Percentiles rank a stretch among this genome's conserved stretches.
Evolutionary conservation across 2,888 invertebrate species (phyloP).

Genomic region (Ligdia adustata): DNA sequence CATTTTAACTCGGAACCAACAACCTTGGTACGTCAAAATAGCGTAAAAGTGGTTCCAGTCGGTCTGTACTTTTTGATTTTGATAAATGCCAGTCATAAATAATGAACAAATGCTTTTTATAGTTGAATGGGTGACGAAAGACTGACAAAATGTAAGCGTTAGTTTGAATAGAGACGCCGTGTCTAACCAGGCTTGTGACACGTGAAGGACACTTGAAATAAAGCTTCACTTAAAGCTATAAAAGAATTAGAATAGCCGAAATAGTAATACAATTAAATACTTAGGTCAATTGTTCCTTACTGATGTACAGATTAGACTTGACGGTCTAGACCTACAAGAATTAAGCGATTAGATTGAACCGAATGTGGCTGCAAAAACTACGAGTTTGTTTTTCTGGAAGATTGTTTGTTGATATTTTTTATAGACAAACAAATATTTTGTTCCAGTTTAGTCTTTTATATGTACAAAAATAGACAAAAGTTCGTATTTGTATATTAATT

Average conservation of each 20-base stretch:
- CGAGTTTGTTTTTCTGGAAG: too few relatives aligned
- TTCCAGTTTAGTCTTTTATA: too few relatives aligned
- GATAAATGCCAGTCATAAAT: slow-evolving; percentile 37
- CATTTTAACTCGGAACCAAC: slow-evolving; percentile 36
- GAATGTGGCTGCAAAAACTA: too few relatives aligned
- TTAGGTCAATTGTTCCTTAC: too few relatives aligned
- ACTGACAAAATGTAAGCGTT: slow-evolving; percentile 28
- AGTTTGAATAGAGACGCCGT: slow-evolving; percentile 31
- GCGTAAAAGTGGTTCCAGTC: slow-evolving; percentile 27
- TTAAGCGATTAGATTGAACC: background rate
- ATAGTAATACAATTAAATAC: background rate
- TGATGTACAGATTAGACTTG: background rate
- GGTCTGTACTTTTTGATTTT: slow-evolving; percentile 30
- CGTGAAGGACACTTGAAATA: slow-evolving; percentile 27
- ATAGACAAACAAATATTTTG: too few relatives aligned
- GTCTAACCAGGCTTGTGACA: slow-evolving; percentile 28
- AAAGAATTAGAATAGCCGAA: slow-evolving; percentile 7
- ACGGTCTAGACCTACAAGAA: background rate
- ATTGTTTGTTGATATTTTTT: too few relatives aligned
- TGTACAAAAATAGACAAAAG: too few relatives aligned
- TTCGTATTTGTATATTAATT: too few relatives aligned
- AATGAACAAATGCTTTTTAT: slow-evolving; percentile 31
- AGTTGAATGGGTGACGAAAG: slow-evolving; percentile 34
- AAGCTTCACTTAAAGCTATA: slow-evolving; percentile 9
- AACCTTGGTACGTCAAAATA: slow-evolving; percentile 35